phyloP scores from a whole-genome alignment of 2,797 vertebrate species.

The Schizopygopsis pylzovi region DNA sequence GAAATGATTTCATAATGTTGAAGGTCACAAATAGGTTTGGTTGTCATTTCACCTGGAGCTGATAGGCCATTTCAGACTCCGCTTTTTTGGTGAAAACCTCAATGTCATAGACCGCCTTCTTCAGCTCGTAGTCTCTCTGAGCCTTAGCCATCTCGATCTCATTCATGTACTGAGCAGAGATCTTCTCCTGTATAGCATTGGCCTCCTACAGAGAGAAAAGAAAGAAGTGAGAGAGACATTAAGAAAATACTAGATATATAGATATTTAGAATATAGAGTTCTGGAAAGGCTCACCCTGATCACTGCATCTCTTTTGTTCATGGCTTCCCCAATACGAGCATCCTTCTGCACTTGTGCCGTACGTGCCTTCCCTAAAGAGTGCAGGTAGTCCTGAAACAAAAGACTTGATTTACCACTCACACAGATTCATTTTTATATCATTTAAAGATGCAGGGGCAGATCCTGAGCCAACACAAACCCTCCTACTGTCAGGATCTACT shows the following conservation, averaged over 20 bases:
- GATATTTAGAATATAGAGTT: background rate
- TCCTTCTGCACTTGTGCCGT: slow-evolving; percentile 94
- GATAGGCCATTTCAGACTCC: slow-evolving; percentile 90
- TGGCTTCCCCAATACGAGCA: slow-evolving; percentile 89
- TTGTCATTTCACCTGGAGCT: slow-evolving; percentile 83
- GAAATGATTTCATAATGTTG: background rate
- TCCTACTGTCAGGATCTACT: background rate
- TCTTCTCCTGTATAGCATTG: slow-evolving; percentile 87
- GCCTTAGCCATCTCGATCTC: slow-evolving; percentile 93
- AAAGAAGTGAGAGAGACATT: background rate
- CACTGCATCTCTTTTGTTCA: slow-evolving; percentile 89
- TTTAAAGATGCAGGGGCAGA: background rate
- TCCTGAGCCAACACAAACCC: background rate
- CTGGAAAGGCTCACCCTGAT: slow-evolving; percentile 81
- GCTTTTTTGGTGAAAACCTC: slow-evolving; percentile 91
- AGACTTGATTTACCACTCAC: background rate
- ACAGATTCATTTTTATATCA: background rate
- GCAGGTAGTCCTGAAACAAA: slow-evolving; percentile 84
- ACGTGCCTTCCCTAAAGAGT: slow-evolving; percentile 89
- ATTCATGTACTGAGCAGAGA: slow-evolving; percentile 89
- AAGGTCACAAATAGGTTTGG: background rate
- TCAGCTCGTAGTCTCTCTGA: slow-evolving; percentile 90
- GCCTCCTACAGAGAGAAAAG: slow-evolving; percentile 79
- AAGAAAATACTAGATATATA: background rate
- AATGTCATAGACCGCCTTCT: slow-evolving; percentile 87